Evolutionary conservation across 2,888 invertebrate genomes (phyloP), one percentile per base, ranked within the genome.

Genomic region (Rhorus exstirpatorius): DNA sequence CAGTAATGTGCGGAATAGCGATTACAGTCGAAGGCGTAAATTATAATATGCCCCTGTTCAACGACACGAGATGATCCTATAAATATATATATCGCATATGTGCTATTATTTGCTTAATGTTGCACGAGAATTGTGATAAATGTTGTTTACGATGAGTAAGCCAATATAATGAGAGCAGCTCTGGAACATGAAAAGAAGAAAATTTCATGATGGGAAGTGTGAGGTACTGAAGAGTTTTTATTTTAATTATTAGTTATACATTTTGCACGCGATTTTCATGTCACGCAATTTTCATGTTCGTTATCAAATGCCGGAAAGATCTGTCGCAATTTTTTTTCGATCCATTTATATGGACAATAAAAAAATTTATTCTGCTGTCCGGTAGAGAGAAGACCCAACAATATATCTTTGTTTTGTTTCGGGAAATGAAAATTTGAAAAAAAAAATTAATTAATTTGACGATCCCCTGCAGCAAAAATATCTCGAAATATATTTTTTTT

Each of bases 11-110:
- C 7, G 7, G 68, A 61, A 21, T 63, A 68, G 53, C 51, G 51
- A 63, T 80, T 74, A 38, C 26, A 41, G 38, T 65, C 70, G 70
- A 76, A 70, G 46, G 35, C 74, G 67, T 67, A 75, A 75, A 80
- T 80, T 76, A 76, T 46, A 46, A 60, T 75, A 55, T 77, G n/a
- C 53, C 51, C 65, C 26, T 26, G 26, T 53, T 46, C 53, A 70
- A 10, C 17, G 60, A 35, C 49, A 60, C 4, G 58, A 26, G 26
- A 63, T 46, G 24, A 53, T 63, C 41, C 24, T 10, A 12, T 38
- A 35, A 8, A 46, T 58, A 31, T 31, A 31, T 31, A 31, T 31
- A 31, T 31, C 6, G 6, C 8, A 3, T n/a, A 21, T 41, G 3
- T 31, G 8, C 31, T 14, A 76, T 80, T 70, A 70, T 65, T 75